These are phyloP conservation scores for Mobula birostris DNA, from an alignment of 2,113 vertebrate species.

Conservation along the genomic window DNA sequence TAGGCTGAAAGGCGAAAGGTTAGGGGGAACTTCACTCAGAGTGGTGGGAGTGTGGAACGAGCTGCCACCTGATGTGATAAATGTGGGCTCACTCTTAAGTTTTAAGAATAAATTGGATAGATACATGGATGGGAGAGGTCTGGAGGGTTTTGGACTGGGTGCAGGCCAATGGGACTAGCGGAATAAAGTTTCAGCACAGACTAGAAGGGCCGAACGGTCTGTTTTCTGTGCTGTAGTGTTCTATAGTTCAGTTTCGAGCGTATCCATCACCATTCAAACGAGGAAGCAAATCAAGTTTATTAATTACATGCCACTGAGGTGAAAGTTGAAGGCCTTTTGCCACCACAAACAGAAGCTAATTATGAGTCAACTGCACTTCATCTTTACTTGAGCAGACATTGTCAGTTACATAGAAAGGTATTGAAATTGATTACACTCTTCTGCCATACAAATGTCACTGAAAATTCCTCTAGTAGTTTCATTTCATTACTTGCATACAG, in stretches of 20 bases:
- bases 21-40: no score
- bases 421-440: constrained; percentile 41
- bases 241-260: not conserved
- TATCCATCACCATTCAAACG: not conserved
- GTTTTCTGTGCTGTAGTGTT: no score
- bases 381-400: constrained; percentile 40
- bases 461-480: constrained; percentile 37
- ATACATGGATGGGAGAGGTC: no score
- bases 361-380: constrained; percentile 40
- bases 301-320: constrained; percentile 34
- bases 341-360: constrained; percentile 39
- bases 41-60: no score
- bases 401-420: constrained; percentile 38
- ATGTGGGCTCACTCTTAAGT: no score
- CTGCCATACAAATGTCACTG: constrained; percentile 34
- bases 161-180: no score
- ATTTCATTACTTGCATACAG: constrained; percentile 36
- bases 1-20: no score
- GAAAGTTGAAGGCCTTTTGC: constrained; percentile 16
- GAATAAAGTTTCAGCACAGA: no score
- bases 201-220: no score
- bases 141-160: no score
- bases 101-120: no score
- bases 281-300: constrained; percentile 38
- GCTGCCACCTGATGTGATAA: no score